Evolutionary conservation across 1,140 invertebrate species (phyloP).

Genomic region (Rhopalosiphum maidis): DNA sequence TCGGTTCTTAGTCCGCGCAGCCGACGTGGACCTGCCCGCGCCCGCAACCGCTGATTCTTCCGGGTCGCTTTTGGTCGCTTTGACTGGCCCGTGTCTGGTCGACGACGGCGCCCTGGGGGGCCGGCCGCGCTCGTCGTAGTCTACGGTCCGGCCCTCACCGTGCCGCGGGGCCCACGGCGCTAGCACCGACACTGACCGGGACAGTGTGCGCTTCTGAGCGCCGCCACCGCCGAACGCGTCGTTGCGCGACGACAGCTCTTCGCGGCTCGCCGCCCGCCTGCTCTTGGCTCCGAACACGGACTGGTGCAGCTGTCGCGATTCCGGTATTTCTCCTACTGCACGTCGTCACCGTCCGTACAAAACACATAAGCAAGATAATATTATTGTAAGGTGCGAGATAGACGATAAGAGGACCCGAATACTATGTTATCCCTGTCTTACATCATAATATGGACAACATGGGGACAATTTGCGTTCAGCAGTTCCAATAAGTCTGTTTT

Average conservation of each 20-base stretch:
- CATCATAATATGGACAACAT: not conserved
- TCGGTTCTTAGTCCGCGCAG: not conserved
- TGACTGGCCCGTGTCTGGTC: conserved; percentile 13
- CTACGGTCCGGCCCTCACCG: conserved; percentile 69
- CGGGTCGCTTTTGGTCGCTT: conserved; percentile 47
- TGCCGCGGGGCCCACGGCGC: conserved; percentile 82
- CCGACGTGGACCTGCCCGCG: not conserved
- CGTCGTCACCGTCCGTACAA: not conserved
- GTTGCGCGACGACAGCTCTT: conserved; percentile 72
- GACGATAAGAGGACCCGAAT: too few species aligned
- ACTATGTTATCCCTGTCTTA: not conserved
- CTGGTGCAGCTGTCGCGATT: conserved; percentile 68
- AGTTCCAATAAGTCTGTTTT: not conserved
- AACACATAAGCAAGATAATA: not conserved
- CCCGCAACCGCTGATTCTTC: not conserved
- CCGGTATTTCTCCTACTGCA: conserved; percentile 76
- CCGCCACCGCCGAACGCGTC: conserved; percentile 66
- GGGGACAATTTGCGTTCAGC: not conserved
- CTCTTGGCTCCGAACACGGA: conserved; percentile 60
- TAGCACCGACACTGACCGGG: conserved; percentile 80
- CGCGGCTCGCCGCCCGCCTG: conserved; percentile 70
- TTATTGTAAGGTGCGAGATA: not conserved
- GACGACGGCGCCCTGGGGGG: conserved; percentile 58
- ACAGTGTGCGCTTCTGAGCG: conserved; percentile 76
- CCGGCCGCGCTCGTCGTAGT: conserved; percentile 67